Base-by-base conservation (phyloP, 2,888 invertebrate genomes). In the Auanema freiburgensis region DNA sequence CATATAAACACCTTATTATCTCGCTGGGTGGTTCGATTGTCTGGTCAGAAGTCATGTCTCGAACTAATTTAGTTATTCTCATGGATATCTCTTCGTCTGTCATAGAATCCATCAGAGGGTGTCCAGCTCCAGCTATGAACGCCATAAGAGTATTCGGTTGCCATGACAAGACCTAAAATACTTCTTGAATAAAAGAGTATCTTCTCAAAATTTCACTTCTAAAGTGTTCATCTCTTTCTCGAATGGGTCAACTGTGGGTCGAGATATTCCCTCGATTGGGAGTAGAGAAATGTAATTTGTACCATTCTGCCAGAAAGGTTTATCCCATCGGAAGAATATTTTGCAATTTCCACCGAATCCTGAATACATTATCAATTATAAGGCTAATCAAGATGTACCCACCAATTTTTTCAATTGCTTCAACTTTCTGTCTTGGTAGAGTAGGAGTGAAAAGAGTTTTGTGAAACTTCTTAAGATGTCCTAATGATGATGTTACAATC, bases 41-140 rank as follows among this genome's bases (percentile, higher is more conserved):
- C 21, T 59, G 65, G 54, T 79, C 68, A 18, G 71, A 62, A 50
- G 68, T 68, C 55, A 76, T 67, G 33, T 77, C 69, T 43, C 77
- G 65, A 57, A 80, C 68, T 12, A 77, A 63, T 16, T 65, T 62
- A 1, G 80, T 79, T 10, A 75, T 65, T 52, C 65, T 67, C 11
- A 50, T 43, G 16, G 70, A 66, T 18, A 79, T 52, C 25, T 77
- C 69, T 0, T 71, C 61, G 44, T 80, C 80, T 3, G 68, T 63
- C 62, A 80, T 63, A 21, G 61, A 63, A 58, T 80, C 78, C 51
- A 80, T 67, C 16, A 71, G 16, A 14, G 61, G 60, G 23, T 79
- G 80, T 23, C 80, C 80, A 49, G 66, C 57, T 53, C 80, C 80
- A 10, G 77, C 78, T 54, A 80, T 71, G 78, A 81, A 80, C 3